Evolutionary conservation across 92 coral and sea anemone species (phyloP).

Genomic region (Blastomussa wellsi): DNA sequence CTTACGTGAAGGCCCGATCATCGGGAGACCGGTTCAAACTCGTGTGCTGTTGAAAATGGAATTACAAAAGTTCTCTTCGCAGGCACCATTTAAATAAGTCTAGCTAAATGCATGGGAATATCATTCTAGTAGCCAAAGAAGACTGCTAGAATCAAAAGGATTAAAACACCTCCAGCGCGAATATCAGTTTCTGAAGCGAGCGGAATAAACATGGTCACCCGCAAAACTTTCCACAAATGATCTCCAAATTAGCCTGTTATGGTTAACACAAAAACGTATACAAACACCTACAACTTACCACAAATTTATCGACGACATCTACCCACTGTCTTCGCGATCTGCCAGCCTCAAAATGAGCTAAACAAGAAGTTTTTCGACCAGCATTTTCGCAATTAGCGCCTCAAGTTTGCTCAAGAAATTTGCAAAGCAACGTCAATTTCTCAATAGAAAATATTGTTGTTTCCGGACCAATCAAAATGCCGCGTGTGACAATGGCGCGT

Average conservation of each 20-base stretch:
- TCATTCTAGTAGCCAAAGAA: neutral
- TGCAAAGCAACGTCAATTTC: conserved; percentile 67
- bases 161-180: conserved; percentile 7
- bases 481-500: conserved; percentile 41
- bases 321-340: neutral
- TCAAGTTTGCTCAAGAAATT: conserved; percentile 49
- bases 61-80: too few species aligned
- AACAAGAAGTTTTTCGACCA: neutral
- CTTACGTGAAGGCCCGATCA: neutral
- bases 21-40: neutral
- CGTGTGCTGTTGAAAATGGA: neutral
- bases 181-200: conserved; percentile 1
- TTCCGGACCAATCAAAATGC: conserved; percentile 70
- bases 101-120: neutral
- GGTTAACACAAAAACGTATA: conserved; percentile 2
- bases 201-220: conserved; percentile 32
- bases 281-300: conserved; percentile 19
- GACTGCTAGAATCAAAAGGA: neutral
- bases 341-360: neutral
- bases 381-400: conserved; percentile 24
- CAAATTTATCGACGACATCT: conserved; percentile 7
- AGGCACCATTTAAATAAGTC: neutral
- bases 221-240: conserved; percentile 43
- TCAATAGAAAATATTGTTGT: conserved; percentile 60
- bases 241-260: conserved; percentile 33